Evolutionary conservation across 2,797 vertebrate genomes (phyloP), one percentile per base, ranked within the genome.

Genomic region (Catharus ustulatus): DNA sequence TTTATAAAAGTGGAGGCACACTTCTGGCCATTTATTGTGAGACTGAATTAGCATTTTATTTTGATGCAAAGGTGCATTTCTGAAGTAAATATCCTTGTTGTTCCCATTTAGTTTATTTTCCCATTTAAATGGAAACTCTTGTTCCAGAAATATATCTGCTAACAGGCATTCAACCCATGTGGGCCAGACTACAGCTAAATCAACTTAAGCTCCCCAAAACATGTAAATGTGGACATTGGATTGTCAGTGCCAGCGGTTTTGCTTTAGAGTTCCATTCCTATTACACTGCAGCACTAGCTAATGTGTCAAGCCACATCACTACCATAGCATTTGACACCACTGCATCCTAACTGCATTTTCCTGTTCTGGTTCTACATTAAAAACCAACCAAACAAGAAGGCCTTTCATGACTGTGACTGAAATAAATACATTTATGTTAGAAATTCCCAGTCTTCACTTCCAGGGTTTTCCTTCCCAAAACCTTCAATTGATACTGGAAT

Each of bases 21-120:
- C 52, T 76, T 64, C 49, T 18, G 29, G 81, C 80, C 36, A 80
- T 3, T 11, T 52, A 45, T 27, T 6, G 19, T 19, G 11, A 62
- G 43, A 71, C 54, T 84, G 73, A 82, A 48, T 78, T 23, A 69
- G 49, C 27, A 27, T 92, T 91, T 84, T 62, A 71, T 73, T 86
- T 76, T 76, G 38, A 52, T 4, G 6, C 74, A 76, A 86, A 93
- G 74, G 59, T 96, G 32, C 59, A 51, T 45, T 93, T 96, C 82
- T 93, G 74, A 95, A 96, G 84, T 67, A 95, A 88, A 76, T 62
- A 61, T 90, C 66, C 49, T 52, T 23, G 4, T 59, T 83, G 14
- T 45, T 75, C 34, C 23, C 42, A 84, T 61, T 77, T 72, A 69
- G 38, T 76, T 95, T 89, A 43, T 71, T 87, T 95, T 75, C 32